These are phyloP conservation scores for Lagopus muta DNA, from an alignment of 2,113 vertebrate species.

Conservation along the genomic window DNA sequence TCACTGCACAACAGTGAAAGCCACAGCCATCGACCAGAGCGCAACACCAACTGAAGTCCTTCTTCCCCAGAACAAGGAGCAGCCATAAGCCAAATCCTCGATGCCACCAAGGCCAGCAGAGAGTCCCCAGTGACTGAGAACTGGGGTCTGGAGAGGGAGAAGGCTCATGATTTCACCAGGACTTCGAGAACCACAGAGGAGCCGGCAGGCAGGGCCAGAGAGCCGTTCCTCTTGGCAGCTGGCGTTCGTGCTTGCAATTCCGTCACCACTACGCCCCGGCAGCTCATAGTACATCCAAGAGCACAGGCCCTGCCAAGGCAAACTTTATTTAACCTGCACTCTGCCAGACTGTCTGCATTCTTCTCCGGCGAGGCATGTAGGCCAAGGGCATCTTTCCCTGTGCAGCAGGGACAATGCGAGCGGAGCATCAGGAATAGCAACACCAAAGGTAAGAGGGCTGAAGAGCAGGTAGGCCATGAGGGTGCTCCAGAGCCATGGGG, in stretches of 20 bases:
- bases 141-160: not conserved
- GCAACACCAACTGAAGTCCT: not conserved
- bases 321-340: conserved; percentile 84
- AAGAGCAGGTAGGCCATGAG: not conserved
- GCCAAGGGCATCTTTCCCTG: conserved; percentile 47
- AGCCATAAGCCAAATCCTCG: not conserved
- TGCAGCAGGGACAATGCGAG: not conserved
- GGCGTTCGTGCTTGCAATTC: conserved; percentile 30
- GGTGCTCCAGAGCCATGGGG: too few species aligned
- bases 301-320: conserved; percentile 72
- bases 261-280: conserved; percentile 52
- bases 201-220: conserved; percentile 14
- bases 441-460: conserved; percentile 53
- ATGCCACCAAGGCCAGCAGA: not conserved
- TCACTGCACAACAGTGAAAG: not conserved
- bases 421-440: conserved; percentile 13
- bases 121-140: not conserved
- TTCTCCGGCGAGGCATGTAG: conserved; percentile 60
- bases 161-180: not conserved
- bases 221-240: conserved; percentile 41
- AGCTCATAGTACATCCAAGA: conserved; percentile 62
- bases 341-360: conserved; percentile 85
- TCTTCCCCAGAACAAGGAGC: accelerated
- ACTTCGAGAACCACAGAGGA: conserved; percentile 18
- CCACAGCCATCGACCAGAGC: not conserved